Conservation (phyloP, 2,113 vertebrate genomes). For the Lophochroa leadbeateri region DNA sequence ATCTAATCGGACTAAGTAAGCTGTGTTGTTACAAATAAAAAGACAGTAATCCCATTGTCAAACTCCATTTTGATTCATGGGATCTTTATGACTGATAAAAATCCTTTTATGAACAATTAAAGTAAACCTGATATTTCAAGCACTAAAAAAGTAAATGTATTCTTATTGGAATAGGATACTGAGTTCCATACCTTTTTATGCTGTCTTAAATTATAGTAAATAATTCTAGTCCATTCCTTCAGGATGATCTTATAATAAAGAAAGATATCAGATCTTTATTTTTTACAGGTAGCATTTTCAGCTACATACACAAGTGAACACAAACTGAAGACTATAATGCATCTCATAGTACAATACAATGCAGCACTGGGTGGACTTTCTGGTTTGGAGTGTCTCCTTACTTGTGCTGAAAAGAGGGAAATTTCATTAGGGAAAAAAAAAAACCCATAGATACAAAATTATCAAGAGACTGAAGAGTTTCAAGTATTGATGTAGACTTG, state of each 20-base stretch:
- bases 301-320: not conserved
- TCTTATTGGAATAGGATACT: not conserved
- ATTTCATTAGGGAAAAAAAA: not conserved
- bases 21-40: not conserved
- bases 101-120: constrained; percentile 7
- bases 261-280: not conserved
- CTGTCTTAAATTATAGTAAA: not conserved
- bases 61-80: not conserved
- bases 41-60: not conserved
- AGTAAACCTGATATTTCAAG: not conserved
- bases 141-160: not conserved
- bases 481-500: not conserved
- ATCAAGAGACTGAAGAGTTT: not conserved
- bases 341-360: not conserved
- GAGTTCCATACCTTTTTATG: not conserved
- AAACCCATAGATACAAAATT: not conserved
- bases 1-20: not conserved
- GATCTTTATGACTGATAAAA: not conserved
- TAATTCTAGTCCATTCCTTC: not conserved
- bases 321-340: not conserved
- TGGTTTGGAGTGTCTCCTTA: not conserved
- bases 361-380: constrained; percentile 30
- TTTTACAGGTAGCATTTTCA: not conserved
- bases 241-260: not conserved
- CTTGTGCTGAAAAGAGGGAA: not conserved